Conservation (phyloP, 2,797 vertebrate species). For the Orestias chungarensis region DNA sequence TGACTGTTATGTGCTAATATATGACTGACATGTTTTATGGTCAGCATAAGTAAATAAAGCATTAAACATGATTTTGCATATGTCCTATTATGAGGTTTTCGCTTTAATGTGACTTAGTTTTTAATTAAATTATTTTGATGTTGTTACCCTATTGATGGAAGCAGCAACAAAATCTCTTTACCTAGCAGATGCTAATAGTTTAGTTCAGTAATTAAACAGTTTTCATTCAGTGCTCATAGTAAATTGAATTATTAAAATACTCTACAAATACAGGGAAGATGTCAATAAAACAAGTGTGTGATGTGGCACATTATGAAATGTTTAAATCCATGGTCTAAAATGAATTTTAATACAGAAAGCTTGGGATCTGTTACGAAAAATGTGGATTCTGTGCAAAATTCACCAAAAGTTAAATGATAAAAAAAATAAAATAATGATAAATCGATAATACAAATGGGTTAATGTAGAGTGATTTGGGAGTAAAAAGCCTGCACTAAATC, state of each 20-base stretch:
- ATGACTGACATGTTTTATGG: conserved; percentile 6
- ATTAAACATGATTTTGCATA: conserved; percentile 44
- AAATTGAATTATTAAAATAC: conserved; percentile 18
- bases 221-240: conserved; percentile 35
- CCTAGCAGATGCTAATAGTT: conserved; percentile 13
- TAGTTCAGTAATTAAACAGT: conserved; percentile 21
- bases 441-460: conserved; percentile 6
- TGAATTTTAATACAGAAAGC: conserved; percentile 10
- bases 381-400: conserved; percentile 40
- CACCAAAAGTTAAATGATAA: conserved; percentile 23
- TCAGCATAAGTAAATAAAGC: conserved; percentile 17
- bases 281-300: conserved; percentile 2
- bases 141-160: conserved; percentile 20
- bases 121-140: conserved; percentile 5
- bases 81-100: conserved; percentile 19
- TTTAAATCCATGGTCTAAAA: conserved; percentile 11
- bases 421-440: conserved; percentile 16
- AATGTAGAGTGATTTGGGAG: conserved; percentile 12
- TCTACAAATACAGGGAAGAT: conserved; percentile 10
- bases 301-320: background rate
- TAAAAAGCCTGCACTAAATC: conserved; percentile 29
- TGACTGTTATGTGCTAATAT: conserved; percentile 29
- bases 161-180: conserved; percentile 19
- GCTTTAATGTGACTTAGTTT: conserved; percentile 18
- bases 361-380: conserved; percentile 15